Evolutionary conservation across 2,888 invertebrate species (phyloP).

Genomic region (Nomada ferruginata): DNA sequence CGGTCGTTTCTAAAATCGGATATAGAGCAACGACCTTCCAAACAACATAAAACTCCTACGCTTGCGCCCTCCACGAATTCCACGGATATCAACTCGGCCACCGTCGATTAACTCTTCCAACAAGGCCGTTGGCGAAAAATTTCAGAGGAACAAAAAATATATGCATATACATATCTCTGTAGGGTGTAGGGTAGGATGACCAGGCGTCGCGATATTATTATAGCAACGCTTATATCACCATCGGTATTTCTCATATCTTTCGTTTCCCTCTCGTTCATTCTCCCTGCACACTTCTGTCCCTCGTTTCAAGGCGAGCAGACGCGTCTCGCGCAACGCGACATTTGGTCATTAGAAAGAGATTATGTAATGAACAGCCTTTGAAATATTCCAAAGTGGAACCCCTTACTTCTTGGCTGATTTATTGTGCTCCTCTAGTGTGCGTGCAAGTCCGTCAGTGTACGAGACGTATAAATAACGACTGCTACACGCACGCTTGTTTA

Average conservation of each 20-base stretch:
- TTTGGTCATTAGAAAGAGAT: conserved; percentile 25
- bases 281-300: too few species aligned
- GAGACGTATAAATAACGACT: background rate
- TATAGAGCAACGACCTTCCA: conserved; percentile 83
- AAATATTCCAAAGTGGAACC: background rate
- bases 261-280: background rate
- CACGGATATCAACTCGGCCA: conserved; percentile 45
- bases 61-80: conserved; percentile 55
- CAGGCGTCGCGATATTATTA: conserved; percentile 14
- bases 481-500: background rate
- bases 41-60: conserved; percentile 78
- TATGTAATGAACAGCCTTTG: conserved; percentile 19
- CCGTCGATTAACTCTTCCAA: conserved; percentile 43
- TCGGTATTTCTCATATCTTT: background rate
- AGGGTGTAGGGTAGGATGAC: background rate
- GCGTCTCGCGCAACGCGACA: conserved; percentile 16
- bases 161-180: background rate
- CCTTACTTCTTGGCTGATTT: background rate
- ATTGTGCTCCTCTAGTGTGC: background rate
- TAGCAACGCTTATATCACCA: conserved; percentile 19
- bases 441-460: background rate
- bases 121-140: conserved; percentile 36
- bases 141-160: background rate
- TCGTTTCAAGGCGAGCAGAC: conserved; percentile 21
- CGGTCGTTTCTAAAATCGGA: conserved; percentile 82